A percentile compares a stretch with the other conserved stretches of the same genome.
phyloP scores from a whole-genome alignment of 2,888 invertebrate species.

The Lysandra coridon region DNA sequence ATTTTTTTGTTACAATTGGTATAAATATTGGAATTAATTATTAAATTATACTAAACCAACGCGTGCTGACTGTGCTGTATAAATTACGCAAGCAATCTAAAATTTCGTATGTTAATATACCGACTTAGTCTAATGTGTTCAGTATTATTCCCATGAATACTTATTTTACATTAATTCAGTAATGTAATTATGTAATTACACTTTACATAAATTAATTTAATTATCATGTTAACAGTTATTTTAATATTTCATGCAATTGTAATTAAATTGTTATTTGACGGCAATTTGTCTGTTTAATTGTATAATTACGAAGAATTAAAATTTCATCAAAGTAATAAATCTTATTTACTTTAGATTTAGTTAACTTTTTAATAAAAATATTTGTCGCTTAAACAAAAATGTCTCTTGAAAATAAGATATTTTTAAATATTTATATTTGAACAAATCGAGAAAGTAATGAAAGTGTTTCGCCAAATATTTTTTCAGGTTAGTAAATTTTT shows the following conservation, averaged over 20 bases:
- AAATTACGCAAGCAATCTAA: background rate
- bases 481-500: background rate
- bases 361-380: too few species aligned
- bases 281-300: constrained; percentile 12
- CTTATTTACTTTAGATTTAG: too few species aligned
- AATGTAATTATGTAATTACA: background rate
- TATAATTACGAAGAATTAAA: background rate
- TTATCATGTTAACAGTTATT: constrained; percentile 12
- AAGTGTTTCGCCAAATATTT: too few species aligned
- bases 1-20: background rate
- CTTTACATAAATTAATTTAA: constrained; percentile 17
- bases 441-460: background rate
- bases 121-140: background rate
- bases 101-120: background rate
- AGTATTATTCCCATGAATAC: background rate
- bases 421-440: too few species aligned
- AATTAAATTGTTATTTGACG: background rate
- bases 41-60: background rate
- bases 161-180: background rate
- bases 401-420: too few species aligned
- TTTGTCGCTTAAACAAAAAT: too few species aligned
- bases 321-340: background rate
- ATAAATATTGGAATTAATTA: background rate
- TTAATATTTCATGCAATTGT: background rate
- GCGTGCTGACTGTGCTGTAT: background rate